A percentile compares a stretch with the other conserved stretches of the same genome.
phyloP scores from a whole-genome alignment of 2,797 vertebrate species.

The Anableps anableps region DNA sequence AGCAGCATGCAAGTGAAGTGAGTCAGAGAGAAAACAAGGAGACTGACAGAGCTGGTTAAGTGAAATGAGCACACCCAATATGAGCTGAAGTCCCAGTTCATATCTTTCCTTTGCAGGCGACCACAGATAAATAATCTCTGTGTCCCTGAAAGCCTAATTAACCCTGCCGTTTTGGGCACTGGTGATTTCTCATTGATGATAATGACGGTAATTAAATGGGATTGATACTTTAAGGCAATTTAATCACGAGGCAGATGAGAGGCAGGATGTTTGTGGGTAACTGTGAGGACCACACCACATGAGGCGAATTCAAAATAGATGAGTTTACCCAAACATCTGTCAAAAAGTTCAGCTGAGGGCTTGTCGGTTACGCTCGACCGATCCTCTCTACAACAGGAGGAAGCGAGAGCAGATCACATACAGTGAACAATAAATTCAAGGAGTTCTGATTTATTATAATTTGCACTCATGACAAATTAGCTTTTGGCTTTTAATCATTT shows the following conservation, averaged over 20 bases:
- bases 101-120: slow-evolving; percentile 74
- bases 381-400: slow-evolving; percentile 12
- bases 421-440: slow-evolving; percentile 11
- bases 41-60: background rate
- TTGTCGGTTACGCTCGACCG: slow-evolving; percentile 17
- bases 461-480: background rate
- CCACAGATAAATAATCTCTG: slow-evolving; percentile 72
- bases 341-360: slow-evolving; percentile 25
- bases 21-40: background rate
- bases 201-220: slow-evolving; percentile 84
- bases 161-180: slow-evolving; percentile 71
- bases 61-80: background rate
- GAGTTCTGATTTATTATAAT: slow-evolving; percentile 1
- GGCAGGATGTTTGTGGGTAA: slow-evolving; percentile 58
- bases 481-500: background rate
- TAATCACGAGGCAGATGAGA: slow-evolving; percentile 73
- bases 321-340: slow-evolving; percentile 33
- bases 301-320: slow-evolving; percentile 26
- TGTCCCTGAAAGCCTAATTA: slow-evolving; percentile 80
- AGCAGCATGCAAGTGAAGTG: background rate
- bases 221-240: slow-evolving; percentile 81
- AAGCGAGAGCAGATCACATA: slow-evolving; percentile 14
- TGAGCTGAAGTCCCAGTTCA: slow-evolving; percentile 55
- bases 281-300: slow-evolving; percentile 43
- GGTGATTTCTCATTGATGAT: slow-evolving; percentile 80